These are phyloP conservation scores for Corythornis madagascariensis DNA, from an alignment of 2,113 vertebrate species.

Conservation along the genomic window DNA sequence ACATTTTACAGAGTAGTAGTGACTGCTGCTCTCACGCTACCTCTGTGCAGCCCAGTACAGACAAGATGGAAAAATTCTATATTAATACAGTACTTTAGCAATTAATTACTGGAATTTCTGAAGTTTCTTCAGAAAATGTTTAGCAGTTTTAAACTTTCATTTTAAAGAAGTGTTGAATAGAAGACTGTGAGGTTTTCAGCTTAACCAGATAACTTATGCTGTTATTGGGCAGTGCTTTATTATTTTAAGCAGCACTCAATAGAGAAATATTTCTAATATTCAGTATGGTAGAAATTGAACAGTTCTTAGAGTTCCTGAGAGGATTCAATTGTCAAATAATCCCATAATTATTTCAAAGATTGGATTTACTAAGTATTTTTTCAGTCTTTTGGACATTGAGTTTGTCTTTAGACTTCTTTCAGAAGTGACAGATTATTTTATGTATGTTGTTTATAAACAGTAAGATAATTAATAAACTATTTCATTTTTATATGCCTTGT, in stretches of 20 bases:
- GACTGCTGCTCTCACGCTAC: neutral
- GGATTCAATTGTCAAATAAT: neutral
- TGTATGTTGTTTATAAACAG: neutral
- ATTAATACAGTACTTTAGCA: neutral
- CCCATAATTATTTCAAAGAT: neutral
- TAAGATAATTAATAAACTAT: neutral
- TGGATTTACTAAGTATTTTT: neutral
- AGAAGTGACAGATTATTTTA: neutral
- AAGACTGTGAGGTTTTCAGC: neutral
- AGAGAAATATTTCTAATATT: conserved; percentile 13
- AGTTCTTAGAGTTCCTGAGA: neutral
- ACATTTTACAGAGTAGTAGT: conserved; percentile 48
- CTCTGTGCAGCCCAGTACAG: conserved; percentile 8
- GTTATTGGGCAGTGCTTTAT: neutral
- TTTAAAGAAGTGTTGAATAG: neutral
- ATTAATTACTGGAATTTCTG: neutral
- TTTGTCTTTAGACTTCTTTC: neutral
- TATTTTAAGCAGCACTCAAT: neutral
- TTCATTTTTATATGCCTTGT: neutral
- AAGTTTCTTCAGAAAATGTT: neutral
- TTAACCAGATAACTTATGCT: neutral
- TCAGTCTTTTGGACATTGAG: neutral
- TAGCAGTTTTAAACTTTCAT: neutral
- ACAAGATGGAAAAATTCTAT: neutral
- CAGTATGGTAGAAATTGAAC: neutral